Evolutionary conservation across 2,797 vertebrate genomes (phyloP).

Genomic region (Spinus olivaceus): DNA sequence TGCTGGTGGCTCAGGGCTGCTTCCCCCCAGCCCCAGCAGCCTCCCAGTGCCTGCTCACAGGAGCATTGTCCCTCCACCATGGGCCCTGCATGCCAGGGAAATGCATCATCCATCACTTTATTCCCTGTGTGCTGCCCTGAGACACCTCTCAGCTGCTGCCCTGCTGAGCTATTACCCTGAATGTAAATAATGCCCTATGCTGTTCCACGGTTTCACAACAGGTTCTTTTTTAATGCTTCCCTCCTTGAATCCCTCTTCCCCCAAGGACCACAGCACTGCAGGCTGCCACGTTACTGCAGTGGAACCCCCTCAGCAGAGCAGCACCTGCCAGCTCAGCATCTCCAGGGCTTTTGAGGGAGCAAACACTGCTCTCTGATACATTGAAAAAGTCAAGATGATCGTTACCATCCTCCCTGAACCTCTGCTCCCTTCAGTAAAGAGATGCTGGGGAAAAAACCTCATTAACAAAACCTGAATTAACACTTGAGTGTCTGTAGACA

Average conservation of each 20-base stretch:
- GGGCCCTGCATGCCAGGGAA: accelerated
- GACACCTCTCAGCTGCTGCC: not conserved
- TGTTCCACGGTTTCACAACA: not conserved
- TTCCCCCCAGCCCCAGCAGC: not conserved
- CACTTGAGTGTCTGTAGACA: not conserved
- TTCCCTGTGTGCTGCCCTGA: not conserved
- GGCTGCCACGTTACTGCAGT: accelerated
- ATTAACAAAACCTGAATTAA: not conserved
- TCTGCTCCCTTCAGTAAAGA: conserved; percentile 2
- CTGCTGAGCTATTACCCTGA: not conserved
- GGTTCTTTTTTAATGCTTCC: not conserved
- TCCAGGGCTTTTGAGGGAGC: not conserved
- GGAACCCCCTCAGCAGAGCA: not conserved
- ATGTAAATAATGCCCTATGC: not conserved
- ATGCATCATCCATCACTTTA: not conserved
- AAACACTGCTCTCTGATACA: not conserved
- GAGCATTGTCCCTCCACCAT: not conserved
- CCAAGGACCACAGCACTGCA: accelerated
- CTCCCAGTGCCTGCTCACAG: not conserved
- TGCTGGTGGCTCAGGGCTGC: accelerated
- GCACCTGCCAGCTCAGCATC: accelerated
- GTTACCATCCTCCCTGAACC: not conserved
- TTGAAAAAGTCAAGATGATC: not conserved
- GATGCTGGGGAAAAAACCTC: not conserved
- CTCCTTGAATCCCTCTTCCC: not conserved